Conservation (phyloP, 2,888 invertebrate species). For the Orthosia gothica region DNA sequence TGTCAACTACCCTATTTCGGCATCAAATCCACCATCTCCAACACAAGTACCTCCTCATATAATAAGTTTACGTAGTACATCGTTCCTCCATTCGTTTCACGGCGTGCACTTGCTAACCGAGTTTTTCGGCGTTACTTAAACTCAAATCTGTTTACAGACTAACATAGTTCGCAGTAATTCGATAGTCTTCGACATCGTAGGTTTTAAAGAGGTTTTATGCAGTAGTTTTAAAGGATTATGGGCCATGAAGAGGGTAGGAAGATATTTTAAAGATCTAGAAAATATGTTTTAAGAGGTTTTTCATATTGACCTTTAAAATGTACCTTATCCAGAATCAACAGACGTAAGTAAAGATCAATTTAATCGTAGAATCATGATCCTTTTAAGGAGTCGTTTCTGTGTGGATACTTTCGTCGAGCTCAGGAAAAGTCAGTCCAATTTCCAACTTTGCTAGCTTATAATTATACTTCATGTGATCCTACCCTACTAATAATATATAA, state of each 20-base stretch:
- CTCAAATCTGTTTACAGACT: slow-evolving; percentile 74
- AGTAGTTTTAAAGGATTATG: slow-evolving; percentile 23
- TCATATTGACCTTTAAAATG: too few relatives aligned
- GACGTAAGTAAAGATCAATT: too few relatives aligned
- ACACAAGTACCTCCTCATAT: slow-evolving; percentile 62
- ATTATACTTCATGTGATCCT: too few relatives aligned
- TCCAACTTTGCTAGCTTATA: too few relatives aligned
- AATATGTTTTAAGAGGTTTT: not conserved
- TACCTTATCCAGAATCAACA: too few relatives aligned
- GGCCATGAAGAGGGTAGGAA: slow-evolving; percentile 2
- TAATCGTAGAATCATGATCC: too few relatives aligned
- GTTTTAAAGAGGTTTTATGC: slow-evolving; percentile 32
- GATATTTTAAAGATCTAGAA: not conserved
- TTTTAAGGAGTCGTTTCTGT: too few relatives aligned
- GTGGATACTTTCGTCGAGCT: too few relatives aligned
- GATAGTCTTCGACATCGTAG: slow-evolving; percentile 46
- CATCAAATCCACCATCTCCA: slow-evolving; percentile 60
- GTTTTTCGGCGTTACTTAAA: slow-evolving; percentile 78
- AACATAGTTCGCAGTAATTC: slow-evolving; percentile 59
- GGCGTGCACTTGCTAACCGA: slow-evolving; percentile 78
- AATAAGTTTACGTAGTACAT: slow-evolving; percentile 87
- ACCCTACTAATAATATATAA: too few relatives aligned
- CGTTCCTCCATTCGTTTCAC: slow-evolving; percentile 85
- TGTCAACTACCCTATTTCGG: too few relatives aligned
- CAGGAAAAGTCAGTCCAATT: too few relatives aligned